These are phyloP conservation scores for Spinus pinus DNA, from an alignment of 2,797 vertebrate genomes.

Conservation along the genomic window DNA sequence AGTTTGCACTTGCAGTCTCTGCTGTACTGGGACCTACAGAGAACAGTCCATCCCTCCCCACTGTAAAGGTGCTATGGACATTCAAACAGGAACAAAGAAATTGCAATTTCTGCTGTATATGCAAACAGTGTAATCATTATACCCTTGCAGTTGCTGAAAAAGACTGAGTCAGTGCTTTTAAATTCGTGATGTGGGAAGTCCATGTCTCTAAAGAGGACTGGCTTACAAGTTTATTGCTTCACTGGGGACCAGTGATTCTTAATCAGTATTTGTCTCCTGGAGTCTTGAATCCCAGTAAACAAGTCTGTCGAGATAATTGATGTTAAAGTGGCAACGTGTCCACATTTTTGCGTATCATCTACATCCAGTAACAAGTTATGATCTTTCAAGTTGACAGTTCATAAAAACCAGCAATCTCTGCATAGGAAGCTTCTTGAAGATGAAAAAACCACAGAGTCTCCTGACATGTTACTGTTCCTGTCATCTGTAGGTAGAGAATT, in stretches of 20 bases:
- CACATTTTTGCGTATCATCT: background rate
- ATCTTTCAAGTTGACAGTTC: background rate
- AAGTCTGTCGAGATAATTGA: background rate
- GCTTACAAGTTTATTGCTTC: slow-evolving; percentile 32
- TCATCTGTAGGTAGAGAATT: background rate
- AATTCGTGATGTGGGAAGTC: slow-evolving; percentile 26
- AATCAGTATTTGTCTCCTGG: slow-evolving; percentile 24
- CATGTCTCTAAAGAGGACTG: background rate
- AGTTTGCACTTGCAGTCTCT: background rate
- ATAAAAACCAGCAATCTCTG: background rate
- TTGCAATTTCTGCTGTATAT: background rate
- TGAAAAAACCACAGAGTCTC: background rate
- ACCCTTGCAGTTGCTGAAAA: background rate
- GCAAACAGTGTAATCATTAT: slow-evolving; percentile 19
- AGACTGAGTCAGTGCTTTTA: slow-evolving; percentile 45
- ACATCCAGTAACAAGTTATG: background rate
- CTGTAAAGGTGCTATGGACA: slow-evolving; percentile 13
- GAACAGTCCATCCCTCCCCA: background rate
- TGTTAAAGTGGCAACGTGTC: background rate
- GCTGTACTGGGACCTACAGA: background rate
- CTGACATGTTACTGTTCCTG: fast-evolving
- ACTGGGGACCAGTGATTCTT: slow-evolving; percentile 8
- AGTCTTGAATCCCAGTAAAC: background rate
- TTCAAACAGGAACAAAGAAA: slow-evolving; percentile 22
- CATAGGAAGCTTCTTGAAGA: background rate